Conservation (phyloP, 2,797 vertebrate species). For the Chaetophractus vellerosus region DNA sequence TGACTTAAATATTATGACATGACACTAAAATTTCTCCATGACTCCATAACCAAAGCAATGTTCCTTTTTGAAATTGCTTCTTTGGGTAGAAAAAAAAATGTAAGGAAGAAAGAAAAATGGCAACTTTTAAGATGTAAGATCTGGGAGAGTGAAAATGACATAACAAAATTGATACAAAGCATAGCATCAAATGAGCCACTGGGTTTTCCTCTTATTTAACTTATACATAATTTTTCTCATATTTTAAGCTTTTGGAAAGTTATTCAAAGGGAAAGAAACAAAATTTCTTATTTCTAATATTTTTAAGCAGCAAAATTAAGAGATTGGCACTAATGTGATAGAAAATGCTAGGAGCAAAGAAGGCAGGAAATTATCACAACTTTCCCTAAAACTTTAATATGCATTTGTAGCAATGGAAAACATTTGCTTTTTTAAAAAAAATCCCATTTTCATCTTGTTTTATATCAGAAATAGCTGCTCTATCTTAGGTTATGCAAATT, state of each 20-base stretch:
- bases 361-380: conserved; percentile 1
- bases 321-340: conserved; percentile 16
- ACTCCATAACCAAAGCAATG: conserved; percentile 58
- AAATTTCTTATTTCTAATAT: conserved; percentile 22
- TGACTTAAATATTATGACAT: conserved; percentile 53
- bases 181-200: background rate
- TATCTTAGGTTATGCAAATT: background rate
- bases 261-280: conserved; percentile 21
- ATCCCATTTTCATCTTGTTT: conserved; percentile 38
- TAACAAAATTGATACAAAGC: background rate
- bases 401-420: conserved; percentile 50
- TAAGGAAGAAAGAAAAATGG: conserved; percentile 37
- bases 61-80: conserved; percentile 66
- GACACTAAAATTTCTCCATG: conserved; percentile 65
- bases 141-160: background rate
- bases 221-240: conserved; percentile 51
- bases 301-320: conserved; percentile 55
- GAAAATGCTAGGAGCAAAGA: conserved; percentile 61
- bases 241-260: conserved; percentile 51
- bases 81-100: conserved; percentile 44
- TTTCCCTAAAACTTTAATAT: conserved; percentile 67
- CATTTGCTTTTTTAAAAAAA: background rate
- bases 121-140: background rate
- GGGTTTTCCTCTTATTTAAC: conserved; percentile 21
- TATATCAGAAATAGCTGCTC: background rate